Evolutionary conservation across 2,113 vertebrate species (phyloP).

Genomic region (Thamnaconus septentrionalis): DNA sequence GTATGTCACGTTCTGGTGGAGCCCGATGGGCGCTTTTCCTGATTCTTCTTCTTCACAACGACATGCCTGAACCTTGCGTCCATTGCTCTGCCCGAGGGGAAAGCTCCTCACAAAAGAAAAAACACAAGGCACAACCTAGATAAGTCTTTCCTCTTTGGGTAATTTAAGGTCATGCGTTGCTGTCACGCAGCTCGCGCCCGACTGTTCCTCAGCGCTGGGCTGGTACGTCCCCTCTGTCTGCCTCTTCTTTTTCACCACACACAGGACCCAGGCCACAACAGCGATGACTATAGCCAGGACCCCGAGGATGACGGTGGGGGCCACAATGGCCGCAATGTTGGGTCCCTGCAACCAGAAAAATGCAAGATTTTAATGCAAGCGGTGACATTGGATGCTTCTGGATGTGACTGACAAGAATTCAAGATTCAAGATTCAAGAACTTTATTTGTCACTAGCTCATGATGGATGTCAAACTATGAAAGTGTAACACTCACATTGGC

Average conservation of each 20-base stretch:
- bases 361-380: background rate
- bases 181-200: slow-evolving; percentile 71
- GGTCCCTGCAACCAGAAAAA: slow-evolving; percentile 31
- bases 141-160: slow-evolving; percentile 90
- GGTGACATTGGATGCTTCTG: background rate
- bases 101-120: too few relatives aligned
- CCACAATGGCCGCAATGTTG: slow-evolving; percentile 81
- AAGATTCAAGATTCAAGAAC: too few relatives aligned
- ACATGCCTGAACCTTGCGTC: slow-evolving; percentile 4
- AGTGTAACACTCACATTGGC: slow-evolving; percentile 36
- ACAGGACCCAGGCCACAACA: slow-evolving; percentile 69
- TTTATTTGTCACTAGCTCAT: background rate
- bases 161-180: slow-evolving; percentile 81
- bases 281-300: slow-evolving; percentile 70
- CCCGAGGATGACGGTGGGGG: slow-evolving; percentile 77
- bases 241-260: slow-evolving; percentile 83
- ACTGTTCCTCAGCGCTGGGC: slow-evolving; percentile 88
- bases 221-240: slow-evolving; percentile 89
- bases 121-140: slow-evolving; percentile 63
- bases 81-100: slow-evolving; percentile 7
- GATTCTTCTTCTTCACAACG: background rate
- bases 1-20: background rate
- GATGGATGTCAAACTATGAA: background rate
- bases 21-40: too few relatives aligned
- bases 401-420: background rate